Evolutionary conservation across 2,113 vertebrate species (phyloP).

Genomic region (Natator depressus): DNA sequence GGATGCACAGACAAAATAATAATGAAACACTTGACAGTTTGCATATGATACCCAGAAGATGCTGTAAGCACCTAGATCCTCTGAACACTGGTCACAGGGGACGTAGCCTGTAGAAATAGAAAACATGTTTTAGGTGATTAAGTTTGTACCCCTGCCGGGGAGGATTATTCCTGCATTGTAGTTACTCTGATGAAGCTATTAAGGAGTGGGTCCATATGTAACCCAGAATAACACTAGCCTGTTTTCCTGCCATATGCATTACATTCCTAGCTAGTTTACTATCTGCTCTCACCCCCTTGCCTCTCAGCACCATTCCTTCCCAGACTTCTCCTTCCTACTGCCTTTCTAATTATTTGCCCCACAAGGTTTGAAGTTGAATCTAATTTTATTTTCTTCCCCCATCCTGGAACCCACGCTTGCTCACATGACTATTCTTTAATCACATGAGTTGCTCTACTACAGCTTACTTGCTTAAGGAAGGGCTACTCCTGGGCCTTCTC

Average conservation of each 20-base stretch:
- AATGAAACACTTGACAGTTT: background rate
- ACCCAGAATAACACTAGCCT: background rate
- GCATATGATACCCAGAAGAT: background rate
- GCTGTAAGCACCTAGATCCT: background rate
- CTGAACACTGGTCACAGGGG: background rate
- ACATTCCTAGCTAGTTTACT: background rate
- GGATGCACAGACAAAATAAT: background rate
- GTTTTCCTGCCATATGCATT: background rate
- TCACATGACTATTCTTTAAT: background rate
- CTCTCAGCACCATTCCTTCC: background rate
- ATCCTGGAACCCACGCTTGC: background rate
- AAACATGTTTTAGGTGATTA: background rate
- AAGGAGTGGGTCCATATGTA: background rate
- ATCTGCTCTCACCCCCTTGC: background rate
- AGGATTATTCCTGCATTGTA: background rate
- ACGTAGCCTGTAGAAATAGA: accelerated
- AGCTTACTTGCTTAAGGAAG: background rate
- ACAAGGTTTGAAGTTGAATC: background rate
- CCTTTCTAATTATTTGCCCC: background rate
- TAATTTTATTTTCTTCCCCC: background rate
- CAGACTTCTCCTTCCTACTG: background rate
- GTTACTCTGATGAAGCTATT: background rate
- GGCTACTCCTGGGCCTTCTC: background rate
- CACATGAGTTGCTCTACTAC: background rate
- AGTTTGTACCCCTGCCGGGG: background rate